A percentile compares a stretch with the other conserved stretches of the same genome.
Conservation (phyloP, 2,797 vertebrate genomes). For the Hoplostethus atlanticus region DNA sequence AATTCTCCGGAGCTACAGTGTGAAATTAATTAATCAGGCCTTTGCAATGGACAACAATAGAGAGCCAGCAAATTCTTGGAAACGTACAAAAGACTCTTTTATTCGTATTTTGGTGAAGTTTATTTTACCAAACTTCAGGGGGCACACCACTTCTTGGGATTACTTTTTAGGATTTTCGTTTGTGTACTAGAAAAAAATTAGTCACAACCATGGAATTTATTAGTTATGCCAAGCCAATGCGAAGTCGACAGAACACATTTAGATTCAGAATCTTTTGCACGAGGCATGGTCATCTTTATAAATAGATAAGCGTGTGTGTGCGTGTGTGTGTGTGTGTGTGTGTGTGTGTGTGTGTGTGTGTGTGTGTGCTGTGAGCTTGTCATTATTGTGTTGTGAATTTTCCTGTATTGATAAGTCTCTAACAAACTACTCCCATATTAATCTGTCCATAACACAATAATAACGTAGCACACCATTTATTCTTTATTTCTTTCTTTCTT, state of each 20-base stretch:
- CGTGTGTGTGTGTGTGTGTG: not conserved
- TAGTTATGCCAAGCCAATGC: not conserved
- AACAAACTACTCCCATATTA: too few species aligned
- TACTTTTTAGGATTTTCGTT: conserved; percentile 9
- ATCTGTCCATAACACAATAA: too few species aligned
- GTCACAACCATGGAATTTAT: not conserved
- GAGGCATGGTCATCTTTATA: not conserved
- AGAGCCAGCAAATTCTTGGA: conserved; percentile 58
- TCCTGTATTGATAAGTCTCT: too few species aligned
- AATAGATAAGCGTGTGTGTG: not conserved
- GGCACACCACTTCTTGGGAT: not conserved
- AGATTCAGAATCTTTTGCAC: not conserved
- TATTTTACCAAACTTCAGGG: conserved; percentile 34
- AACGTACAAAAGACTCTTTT: conserved; percentile 64
- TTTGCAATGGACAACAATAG: conserved; percentile 74
- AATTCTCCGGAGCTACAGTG: conserved; percentile 81
- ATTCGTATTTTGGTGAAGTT: conserved; percentile 32
- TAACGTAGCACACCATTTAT: not conserved
- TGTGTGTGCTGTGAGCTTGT: not conserved
- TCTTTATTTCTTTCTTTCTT: conserved; percentile 17
- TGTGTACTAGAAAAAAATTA: not conserved
- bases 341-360: not conserved
- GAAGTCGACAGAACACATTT: not conserved
- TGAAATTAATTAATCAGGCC: conserved; percentile 88
- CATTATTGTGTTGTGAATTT: not conserved